phyloP scores from a whole-genome alignment of 2,113 vertebrate species.

The Plecturocebus donacophilus region DNA sequence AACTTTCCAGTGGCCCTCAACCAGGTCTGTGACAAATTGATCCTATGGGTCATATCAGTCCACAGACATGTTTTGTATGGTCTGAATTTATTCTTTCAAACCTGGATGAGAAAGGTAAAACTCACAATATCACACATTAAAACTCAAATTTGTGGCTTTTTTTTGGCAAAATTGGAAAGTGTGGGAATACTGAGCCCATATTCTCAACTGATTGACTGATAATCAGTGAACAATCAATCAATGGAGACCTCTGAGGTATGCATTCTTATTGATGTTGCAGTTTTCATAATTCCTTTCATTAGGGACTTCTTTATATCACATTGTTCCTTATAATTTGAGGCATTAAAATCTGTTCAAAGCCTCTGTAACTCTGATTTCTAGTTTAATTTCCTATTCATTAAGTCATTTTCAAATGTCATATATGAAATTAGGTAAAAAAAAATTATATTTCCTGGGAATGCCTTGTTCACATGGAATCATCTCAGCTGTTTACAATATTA shows the following conservation, averaged over 20 bases:
- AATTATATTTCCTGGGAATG: not conserved
- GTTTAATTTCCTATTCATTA: not conserved
- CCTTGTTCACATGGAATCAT: not conserved
- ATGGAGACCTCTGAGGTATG: not conserved
- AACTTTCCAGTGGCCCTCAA: not conserved
- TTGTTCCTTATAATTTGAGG: not conserved
- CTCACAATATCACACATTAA: not conserved
- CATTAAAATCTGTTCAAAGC: not conserved
- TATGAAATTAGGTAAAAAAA: not conserved
- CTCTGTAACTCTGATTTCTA: not conserved
- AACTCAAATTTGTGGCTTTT: not conserved
- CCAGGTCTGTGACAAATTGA: not conserved
- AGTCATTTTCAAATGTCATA: not conserved
- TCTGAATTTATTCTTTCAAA: not conserved
- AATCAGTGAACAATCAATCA: not conserved
- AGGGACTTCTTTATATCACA: not conserved
- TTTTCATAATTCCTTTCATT: not conserved
- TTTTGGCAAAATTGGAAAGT: not conserved
- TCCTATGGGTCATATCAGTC: not conserved
- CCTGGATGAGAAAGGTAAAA: not conserved
- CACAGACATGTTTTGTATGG: not conserved
- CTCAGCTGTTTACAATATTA: not conserved
- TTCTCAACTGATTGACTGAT: not conserved
- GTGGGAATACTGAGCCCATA: not conserved
- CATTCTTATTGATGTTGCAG: accelerated